These are phyloP conservation scores for Prostheceraeus crozeri DNA, from an alignment of 2,888 invertebrate genomes.

Conservation along the genomic window DNA sequence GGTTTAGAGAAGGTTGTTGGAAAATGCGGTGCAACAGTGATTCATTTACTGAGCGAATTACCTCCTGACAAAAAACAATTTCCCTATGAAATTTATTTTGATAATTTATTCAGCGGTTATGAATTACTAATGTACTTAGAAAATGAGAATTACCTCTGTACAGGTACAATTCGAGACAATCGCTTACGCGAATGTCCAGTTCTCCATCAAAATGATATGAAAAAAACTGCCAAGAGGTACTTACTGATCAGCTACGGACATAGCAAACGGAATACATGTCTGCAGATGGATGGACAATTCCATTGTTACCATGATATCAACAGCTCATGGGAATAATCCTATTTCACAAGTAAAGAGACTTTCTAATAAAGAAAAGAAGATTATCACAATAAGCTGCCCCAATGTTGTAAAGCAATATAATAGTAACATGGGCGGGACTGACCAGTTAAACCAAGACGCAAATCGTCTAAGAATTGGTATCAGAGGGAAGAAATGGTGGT, in stretches of 20 bases:
- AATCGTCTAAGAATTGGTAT: slow-evolving; percentile 1
- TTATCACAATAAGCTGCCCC: not conserved
- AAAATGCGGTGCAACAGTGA: slow-evolving; percentile 41
- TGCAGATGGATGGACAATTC: slow-evolving; percentile 6
- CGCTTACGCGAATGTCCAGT: not conserved
- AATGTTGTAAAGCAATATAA: not conserved
- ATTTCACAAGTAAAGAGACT: slow-evolving; percentile 22
- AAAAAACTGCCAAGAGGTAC: slow-evolving; percentile 11
- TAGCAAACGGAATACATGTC: not conserved
- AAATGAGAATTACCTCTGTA: slow-evolving; percentile 10
- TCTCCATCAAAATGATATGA: slow-evolving; percentile 11
- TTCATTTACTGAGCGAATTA: slow-evolving; percentile 39
- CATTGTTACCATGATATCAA: not conserved
- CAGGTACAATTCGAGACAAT: slow-evolving; percentile 14
- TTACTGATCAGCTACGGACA: slow-evolving; percentile 4
- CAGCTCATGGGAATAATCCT: slow-evolving; percentile 7
- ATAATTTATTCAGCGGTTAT: slow-evolving; percentile 45
- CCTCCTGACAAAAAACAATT: slow-evolving; percentile 38
- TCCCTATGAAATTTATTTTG: slow-evolving; percentile 43
- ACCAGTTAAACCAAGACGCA: not conserved
- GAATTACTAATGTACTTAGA: slow-evolving; percentile 37
- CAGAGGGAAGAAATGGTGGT: slow-evolving; percentile 8
- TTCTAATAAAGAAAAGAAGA: not conserved
- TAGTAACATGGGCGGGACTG: not conserved
- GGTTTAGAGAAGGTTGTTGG: slow-evolving; percentile 39